Base-by-base conservation (phyloP, 2,113 vertebrate genomes). In the Hucho hucho region DNA sequence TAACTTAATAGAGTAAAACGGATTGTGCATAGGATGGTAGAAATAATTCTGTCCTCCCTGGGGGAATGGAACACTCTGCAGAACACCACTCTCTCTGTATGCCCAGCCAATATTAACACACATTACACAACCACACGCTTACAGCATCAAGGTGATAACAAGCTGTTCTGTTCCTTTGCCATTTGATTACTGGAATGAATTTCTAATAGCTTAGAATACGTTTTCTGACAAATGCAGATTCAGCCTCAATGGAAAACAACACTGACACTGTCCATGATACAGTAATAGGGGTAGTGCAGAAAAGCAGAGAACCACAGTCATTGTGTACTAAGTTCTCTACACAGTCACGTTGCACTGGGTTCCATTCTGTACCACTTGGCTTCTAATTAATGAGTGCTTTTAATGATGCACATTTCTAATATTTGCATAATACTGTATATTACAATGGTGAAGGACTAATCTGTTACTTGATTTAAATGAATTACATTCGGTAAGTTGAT, bases 101-200 rank as follows among this genome's bases (percentile, higher is more conserved):
- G 88, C 87, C 83, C 78, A 47, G 77, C 84, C 81, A 87, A 85
- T 88, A 88, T 89, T 87, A 89, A 86, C 85, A 89, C 84, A 79
- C 82, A 88, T 89, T 87, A 90, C 73, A 81, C 85, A 69, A 83
- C 81, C 81, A 80, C 86, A 84, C 78, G 76, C 81, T 68, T 88
- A 76, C 87, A 88, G 87, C 87, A 83, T 87, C 84, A 87, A 83
- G 73, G 73, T 79, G 75, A 79, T 88, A 83, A 75, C 87, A 86
- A 53, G 78, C 86, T 81, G 84, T 74, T 85, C 80, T 75, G 76
- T 74, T 85, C 84, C 70, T 68, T 75, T 75, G 82, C 76, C 69
- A 79, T 80, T 77, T 64, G 75, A 64, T 75, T 76, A 64, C 74
- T 78, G 46, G 84, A 83, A 80, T 81, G 77, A 83, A 83, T 86